These are phyloP conservation scores for Dione vanillae DNA, from an alignment of 2,888 invertebrate genomes.

Conservation along the genomic window DNA sequence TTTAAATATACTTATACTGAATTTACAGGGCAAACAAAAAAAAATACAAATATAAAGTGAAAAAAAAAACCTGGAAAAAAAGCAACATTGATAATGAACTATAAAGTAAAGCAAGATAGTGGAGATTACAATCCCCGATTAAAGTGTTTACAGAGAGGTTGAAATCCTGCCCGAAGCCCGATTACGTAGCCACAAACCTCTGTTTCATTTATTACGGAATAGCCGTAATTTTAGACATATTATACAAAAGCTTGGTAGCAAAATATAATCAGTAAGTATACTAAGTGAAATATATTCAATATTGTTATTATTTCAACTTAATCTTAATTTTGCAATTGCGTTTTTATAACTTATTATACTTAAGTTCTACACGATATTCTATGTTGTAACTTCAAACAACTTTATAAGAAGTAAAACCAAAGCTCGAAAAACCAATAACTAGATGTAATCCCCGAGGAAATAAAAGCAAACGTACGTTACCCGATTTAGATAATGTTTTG, in stretches of 20 bases:
- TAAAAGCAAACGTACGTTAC: conserved; percentile 56
- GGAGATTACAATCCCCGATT: conserved; percentile 27
- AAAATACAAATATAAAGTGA: no score
- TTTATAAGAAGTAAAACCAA: conserved; percentile 22
- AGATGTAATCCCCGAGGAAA: conserved; percentile 37
- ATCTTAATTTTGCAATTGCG: background rate
- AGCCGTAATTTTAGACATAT: conserved; percentile 27
- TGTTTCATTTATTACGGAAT: conserved; percentile 37
- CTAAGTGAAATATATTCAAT: background rate
- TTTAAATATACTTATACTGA: no score
- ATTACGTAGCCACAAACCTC: conserved; percentile 35
- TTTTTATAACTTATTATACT: background rate
- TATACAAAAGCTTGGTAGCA: background rate
- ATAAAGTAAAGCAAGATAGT: conserved; percentile 25
- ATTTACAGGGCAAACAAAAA: no score
- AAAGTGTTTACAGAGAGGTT: conserved; percentile 29
- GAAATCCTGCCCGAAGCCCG: conserved; percentile 29
- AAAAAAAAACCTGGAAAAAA: no score
- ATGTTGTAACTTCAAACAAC: conserved; percentile 24
- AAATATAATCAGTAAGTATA: background rate
- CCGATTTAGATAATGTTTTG: conserved; percentile 58
- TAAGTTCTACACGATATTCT: background rate
- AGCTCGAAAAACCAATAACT: conserved; percentile 32
- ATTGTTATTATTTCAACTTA: background rate
- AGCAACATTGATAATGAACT: background rate